Conservation (phyloP, 2,888 invertebrate species). For the Congeria kusceri region DNA sequence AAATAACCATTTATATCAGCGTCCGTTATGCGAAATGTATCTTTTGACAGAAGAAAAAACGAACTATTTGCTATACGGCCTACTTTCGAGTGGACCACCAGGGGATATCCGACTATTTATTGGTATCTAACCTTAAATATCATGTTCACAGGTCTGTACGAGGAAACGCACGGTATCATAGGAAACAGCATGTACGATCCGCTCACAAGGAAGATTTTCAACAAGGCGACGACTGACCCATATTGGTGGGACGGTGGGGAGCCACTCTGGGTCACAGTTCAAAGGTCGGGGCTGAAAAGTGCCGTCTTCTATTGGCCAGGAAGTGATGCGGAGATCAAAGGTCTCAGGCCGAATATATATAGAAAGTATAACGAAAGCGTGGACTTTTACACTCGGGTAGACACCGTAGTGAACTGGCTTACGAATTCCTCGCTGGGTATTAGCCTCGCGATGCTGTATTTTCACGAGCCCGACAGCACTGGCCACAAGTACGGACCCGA, state of each 20-base stretch:
- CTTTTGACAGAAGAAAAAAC: no score
- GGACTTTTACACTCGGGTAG: constrained; percentile 85
- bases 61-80: no score
- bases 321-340: constrained; percentile 86
- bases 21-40: no score
- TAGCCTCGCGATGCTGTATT: constrained; percentile 71
- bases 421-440: constrained; percentile 25
- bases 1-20: no score
- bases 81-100: no score
- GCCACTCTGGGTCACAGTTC: constrained; percentile 83
- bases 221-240: constrained; percentile 42
- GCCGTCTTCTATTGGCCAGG: constrained; percentile 89
- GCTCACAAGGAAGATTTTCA: constrained; percentile 72
- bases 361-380: constrained; percentile 82
- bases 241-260: constrained; percentile 76
- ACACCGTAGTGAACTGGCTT: constrained; percentile 86
- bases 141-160: constrained; percentile 87
- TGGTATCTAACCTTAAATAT: no score
- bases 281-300: constrained; percentile 88
- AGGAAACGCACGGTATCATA: constrained; percentile 89
- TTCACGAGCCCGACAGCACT: constrained; percentile 73
- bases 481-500: constrained; percentile 75
- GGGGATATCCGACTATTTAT: no score
- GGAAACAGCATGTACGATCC: constrained; percentile 88
- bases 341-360: constrained; percentile 84